Percentiles rank a stretch among this genome's conserved stretches.
Conservation (phyloP, 2,888 invertebrate species). For the Scaptomyza polygonia region DNA sequence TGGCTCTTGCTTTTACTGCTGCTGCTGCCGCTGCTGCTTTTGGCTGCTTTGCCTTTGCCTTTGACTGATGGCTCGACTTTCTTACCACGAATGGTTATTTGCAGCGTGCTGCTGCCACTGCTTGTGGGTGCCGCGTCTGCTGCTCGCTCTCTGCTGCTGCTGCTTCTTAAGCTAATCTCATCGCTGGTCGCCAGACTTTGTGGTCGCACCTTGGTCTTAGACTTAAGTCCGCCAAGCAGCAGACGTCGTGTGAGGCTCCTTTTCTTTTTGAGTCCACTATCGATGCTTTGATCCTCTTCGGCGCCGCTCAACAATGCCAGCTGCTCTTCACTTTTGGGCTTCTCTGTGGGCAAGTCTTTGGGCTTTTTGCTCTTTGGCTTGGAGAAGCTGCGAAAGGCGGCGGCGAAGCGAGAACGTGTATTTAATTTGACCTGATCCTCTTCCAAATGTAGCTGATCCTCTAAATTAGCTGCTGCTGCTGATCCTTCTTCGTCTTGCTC, state of each 20-base stretch:
- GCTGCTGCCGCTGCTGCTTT: slow-evolving; percentile 29
- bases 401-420: slow-evolving; percentile 81
- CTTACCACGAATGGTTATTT: slow-evolving; percentile 83
- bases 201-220: slow-evolving; percentile 63
- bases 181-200: slow-evolving; percentile 65
- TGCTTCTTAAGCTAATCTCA: slow-evolving; percentile 57
- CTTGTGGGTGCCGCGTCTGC: slow-evolving; percentile 19
- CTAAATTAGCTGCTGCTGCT: slow-evolving; percentile 1
- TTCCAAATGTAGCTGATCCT: slow-evolving; percentile 17
- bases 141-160: slow-evolving; percentile 47
- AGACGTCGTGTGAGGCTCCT: slow-evolving; percentile 79
- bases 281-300: slow-evolving; percentile 53
- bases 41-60: slow-evolving; percentile 21
- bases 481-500: slow-evolving; percentile 34
- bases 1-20: slow-evolving; percentile 56
- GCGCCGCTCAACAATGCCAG: slow-evolving; percentile 18
- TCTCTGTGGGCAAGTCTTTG: slow-evolving; percentile 9
- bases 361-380: slow-evolving; percentile 71
- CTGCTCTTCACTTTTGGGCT: slow-evolving; percentile 35
- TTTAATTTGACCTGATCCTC: slow-evolving; percentile 67
- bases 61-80: slow-evolving; percentile 72
- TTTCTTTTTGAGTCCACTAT: slow-evolving; percentile 68
- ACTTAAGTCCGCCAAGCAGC: slow-evolving; percentile 73
- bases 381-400: slow-evolving; percentile 81
- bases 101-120: slow-evolving; percentile 74